Percentiles rank a stretch among this genome's conserved stretches.
Conservation (phyloP, 2,113 vertebrate species). For the Aegithalos caudatus region DNA sequence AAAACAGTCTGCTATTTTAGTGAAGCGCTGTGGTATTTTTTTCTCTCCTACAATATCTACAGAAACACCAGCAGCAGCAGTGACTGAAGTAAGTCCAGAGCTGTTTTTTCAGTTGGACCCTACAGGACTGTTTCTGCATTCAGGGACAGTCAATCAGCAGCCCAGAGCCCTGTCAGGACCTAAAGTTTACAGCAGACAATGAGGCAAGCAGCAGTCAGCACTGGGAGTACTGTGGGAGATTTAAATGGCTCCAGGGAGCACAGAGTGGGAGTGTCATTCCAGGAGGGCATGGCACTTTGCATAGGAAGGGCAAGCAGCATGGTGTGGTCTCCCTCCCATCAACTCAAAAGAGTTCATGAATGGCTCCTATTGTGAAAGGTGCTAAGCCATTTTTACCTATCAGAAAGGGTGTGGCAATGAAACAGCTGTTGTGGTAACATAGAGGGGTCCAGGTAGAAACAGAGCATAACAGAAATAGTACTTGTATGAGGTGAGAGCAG, state of each 20-base stretch:
- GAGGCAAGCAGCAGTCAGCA: fast-evolving
- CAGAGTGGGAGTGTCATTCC: neutral
- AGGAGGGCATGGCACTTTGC: neutral
- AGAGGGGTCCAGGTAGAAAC: neutral
- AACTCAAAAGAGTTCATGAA: neutral
- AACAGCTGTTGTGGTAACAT: neutral
- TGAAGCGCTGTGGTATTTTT: fast-evolving
- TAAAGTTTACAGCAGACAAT: neutral
- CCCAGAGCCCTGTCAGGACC: neutral
- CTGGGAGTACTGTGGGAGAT: fast-evolving
- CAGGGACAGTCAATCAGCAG: neutral
- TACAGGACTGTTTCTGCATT: neutral
- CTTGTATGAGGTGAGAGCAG: neutral
- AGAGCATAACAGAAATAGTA: fast-evolving
- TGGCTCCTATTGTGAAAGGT: neutral
- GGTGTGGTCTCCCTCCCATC: neutral
- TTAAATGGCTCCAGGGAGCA: neutral
- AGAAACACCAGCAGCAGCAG: neutral
- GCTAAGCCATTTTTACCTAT: neutral
- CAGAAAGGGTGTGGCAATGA: neutral
- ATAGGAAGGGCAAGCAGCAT: fast-evolving
- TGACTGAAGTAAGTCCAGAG: neutral
- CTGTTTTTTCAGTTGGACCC: neutral
- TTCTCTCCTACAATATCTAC: neutral
- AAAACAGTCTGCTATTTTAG: neutral